Percentiles rank a stretch among this genome's conserved stretches.
These are phyloP conservation scores for Ormyrus thymus DNA, from an alignment of 2,888 invertebrate genomes.

Conservation along the genomic window DNA sequence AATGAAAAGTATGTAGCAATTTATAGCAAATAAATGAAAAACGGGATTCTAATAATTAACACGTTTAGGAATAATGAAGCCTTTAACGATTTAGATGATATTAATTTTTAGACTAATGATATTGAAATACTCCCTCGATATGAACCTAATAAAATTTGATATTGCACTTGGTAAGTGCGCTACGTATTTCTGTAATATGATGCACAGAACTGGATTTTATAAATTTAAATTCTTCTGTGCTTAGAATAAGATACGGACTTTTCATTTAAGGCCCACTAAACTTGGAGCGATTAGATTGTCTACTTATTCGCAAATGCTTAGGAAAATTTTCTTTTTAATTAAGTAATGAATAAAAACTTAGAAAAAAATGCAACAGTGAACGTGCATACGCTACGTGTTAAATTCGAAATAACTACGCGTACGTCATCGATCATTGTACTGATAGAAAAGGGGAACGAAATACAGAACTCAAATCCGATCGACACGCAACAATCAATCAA, in stretches of 20 bases:
- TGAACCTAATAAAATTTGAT: constrained; percentile 38
- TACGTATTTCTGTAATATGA: constrained; percentile 25
- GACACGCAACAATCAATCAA: constrained; percentile 46
- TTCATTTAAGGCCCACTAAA: constrained; percentile 50
- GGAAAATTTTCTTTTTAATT: constrained; percentile 40
- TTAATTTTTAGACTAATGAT: constrained; percentile 35
- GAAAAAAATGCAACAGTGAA: constrained; percentile 36
- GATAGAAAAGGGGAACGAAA: constrained; percentile 49
- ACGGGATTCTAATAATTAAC: too few relatives aligned
- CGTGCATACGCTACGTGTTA: constrained; percentile 40
- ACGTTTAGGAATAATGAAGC: too few relatives aligned
- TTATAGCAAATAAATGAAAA: too few relatives aligned
- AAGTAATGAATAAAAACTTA: constrained; percentile 42
- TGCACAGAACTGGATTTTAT: constrained; percentile 27
- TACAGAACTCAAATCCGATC: constrained; percentile 51
- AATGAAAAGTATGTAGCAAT: too few relatives aligned
- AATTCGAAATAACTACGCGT: constrained; percentile 41
- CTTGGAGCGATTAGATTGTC: constrained; percentile 39
- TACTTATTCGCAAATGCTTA: constrained; percentile 44
- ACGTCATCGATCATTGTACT: constrained; percentile 47
- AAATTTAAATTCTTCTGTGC: constrained; percentile 37
- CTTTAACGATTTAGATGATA: constrained; percentile 26
- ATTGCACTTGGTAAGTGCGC: background rate
- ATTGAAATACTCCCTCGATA: constrained; percentile 45
- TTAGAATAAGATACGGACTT: constrained; percentile 23